Conservation (phyloP, 1,140 invertebrate species). For the Drusus annulatus region DNA sequence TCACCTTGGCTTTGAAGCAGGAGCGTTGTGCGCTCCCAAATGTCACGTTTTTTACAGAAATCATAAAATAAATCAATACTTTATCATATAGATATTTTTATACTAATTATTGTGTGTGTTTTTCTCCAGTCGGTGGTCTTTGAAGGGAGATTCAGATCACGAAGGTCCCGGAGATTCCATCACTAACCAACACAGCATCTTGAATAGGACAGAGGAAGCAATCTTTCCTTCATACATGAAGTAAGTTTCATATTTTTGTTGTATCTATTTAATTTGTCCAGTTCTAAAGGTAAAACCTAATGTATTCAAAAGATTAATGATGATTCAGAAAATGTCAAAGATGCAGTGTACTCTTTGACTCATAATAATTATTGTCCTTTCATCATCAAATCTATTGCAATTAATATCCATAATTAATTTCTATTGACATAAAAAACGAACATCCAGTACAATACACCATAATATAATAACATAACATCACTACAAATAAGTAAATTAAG, state of each 20-base stretch:
- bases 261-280: neutral
- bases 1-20: slow-evolving; percentile 43
- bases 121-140: slow-evolving; percentile 66
- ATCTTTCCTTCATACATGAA: slow-evolving; percentile 68
- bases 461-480: no score
- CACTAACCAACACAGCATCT: slow-evolving; percentile 61
- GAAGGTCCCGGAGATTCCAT: slow-evolving; percentile 64
- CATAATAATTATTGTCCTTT: no score
- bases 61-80: no score
- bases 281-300: no score
- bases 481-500: no score
- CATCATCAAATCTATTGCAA: no score
- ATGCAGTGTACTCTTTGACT: no score
- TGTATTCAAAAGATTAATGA: no score
- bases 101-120: neutral
- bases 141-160: slow-evolving; percentile 63
- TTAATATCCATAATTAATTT: no score
- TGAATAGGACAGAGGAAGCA: slow-evolving; percentile 63
- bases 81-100: neutral
- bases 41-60: neutral
- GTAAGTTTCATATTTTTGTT: slow-evolving; percentile 45
- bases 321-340: no score
- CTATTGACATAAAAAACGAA: no score
- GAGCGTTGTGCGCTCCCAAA: slow-evolving; percentile 1
- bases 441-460: no score